Evolutionary conservation across 2,113 vertebrate genomes (phyloP), one percentile per base, ranked within the genome.

Genomic region (Anoplopoma fimbria): DNA sequence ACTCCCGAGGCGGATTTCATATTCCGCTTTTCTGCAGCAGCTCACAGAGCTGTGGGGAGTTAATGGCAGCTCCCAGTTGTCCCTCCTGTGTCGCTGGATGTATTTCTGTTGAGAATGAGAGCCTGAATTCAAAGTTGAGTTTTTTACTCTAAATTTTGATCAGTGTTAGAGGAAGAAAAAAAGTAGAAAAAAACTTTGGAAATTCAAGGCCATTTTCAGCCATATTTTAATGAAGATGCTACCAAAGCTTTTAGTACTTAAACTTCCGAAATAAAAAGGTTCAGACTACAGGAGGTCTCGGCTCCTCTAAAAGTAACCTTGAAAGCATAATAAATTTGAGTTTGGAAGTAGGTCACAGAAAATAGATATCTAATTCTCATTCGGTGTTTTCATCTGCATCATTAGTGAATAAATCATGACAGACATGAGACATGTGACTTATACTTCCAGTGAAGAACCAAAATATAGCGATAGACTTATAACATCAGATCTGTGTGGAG

Each of bases 11-110:
- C 73, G 0, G 75, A 79, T 89, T 88, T 89, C 71, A 75, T 70
- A 63, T 57, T 74, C 80, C 27, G 84, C 76, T 83, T 82, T 58
- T 87, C 71, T 58, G 73, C 64, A n/a, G 85, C 7, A 25, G 67
- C 75, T 82, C 55, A n/a, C 27, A 69, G 85, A 91, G 75, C 89
- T 49, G 80, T 82, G 77, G 85, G 84, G 87, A 90, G 87, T 75
- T 79, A 81, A 93, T 90, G 85, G 65, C 80, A 69, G 62, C 70
- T 90, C 82, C 49, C 67, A 31, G 49, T 47, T 47, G 55, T 69
- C 76, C 61, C 61, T 83, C 70, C 69, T 51, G 45, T 42, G 25
- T 67, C 7, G 4, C 49, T 49, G 67, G 58, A 82, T 67, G 72
- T 58, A 53, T 87, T 75, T 81, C 72, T 57, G 42, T n/a, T 6